Conservation (phyloP, 2,888 invertebrate genomes). For the Tachina fera region DNA sequence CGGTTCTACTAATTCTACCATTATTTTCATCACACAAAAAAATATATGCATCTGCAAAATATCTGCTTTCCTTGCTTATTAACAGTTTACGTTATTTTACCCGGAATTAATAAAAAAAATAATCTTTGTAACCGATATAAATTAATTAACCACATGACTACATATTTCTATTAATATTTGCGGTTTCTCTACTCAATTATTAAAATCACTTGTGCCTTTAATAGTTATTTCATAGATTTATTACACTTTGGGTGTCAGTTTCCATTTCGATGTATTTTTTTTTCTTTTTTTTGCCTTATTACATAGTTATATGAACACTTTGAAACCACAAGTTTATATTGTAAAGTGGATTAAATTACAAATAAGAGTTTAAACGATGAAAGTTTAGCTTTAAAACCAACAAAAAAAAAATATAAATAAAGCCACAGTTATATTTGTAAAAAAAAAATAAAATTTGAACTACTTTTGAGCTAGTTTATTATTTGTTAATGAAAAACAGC, state of each 20-base stretch:
- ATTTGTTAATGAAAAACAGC: no score
- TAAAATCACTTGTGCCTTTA: slow-evolving; percentile 41
- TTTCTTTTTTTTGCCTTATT: neutral
- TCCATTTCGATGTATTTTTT: slow-evolving; percentile 33
- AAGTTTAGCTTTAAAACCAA: no score
- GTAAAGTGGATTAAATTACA: slow-evolving; percentile 26
- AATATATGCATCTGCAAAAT: no score
- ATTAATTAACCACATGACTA: slow-evolving; percentile 41
- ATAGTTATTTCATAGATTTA: slow-evolving; percentile 34
- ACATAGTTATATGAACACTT: neutral
- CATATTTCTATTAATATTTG: slow-evolving; percentile 28
- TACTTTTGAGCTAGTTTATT: no score
- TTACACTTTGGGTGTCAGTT: slow-evolving; percentile 37
- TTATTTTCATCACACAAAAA: no score
- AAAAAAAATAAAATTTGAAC: no score
- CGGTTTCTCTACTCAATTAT: slow-evolving; percentile 31
- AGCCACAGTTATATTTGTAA: no score
- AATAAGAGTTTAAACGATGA: slow-evolving; percentile 2
- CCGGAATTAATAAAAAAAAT: neutral
- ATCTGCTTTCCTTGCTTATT: no score
- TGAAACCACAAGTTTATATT: slow-evolving; percentile 29
- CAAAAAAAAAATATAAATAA: neutral
- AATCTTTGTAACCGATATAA: slow-evolving; percentile 26
- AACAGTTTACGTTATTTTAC: slow-evolving; percentile 3
- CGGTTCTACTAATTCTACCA: no score